Conservation (phyloP, 1,140 invertebrate species). For the Apis florea region DNA sequence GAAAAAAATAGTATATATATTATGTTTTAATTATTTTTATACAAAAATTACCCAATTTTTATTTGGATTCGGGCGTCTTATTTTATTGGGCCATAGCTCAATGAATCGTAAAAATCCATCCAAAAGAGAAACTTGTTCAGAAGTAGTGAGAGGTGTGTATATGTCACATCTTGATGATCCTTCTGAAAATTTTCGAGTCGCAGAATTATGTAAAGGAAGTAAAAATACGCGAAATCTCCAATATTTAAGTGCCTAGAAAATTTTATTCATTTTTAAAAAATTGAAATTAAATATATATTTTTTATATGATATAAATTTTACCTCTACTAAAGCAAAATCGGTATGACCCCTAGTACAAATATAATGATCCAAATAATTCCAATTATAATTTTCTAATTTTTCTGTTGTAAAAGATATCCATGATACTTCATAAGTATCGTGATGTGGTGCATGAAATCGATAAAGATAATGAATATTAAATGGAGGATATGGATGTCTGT, state of each 20-base stretch:
- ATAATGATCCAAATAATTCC: slow-evolving; percentile 99
- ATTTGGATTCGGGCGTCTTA: slow-evolving; percentile 85
- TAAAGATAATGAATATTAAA: slow-evolving; percentile 95
- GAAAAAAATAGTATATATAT: background rate
- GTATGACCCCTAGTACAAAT: slow-evolving; percentile 96
- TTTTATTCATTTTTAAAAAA: slow-evolving; percentile 6
- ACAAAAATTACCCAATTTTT: slow-evolving; percentile 81
- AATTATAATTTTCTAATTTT: slow-evolving; percentile 97
- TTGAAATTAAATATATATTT: background rate
- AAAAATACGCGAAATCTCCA: slow-evolving; percentile 96
- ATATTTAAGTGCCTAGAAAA: slow-evolving; percentile 90
- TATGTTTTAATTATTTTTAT: slow-evolving; percentile 26
- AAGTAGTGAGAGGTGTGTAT: slow-evolving; percentile 83
- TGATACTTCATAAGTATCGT: slow-evolving; percentile 96
- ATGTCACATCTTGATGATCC: slow-evolving; percentile 90
- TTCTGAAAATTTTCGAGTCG: slow-evolving; percentile 87
- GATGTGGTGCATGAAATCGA: slow-evolving; percentile 95
- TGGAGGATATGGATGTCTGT: slow-evolving; percentile 94
- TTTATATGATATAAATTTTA: slow-evolving; percentile 69
- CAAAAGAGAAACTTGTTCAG: slow-evolving; percentile 84
- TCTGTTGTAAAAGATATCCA: slow-evolving; percentile 97
- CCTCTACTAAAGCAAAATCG: slow-evolving; percentile 92
- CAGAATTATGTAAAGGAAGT: slow-evolving; percentile 87
- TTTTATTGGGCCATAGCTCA: slow-evolving; percentile 94
- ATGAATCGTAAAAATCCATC: slow-evolving; percentile 92